These are phyloP conservation scores for Probaryconus sp. DNA, from an alignment of 1,140 invertebrate species.

Conservation along the genomic window DNA sequence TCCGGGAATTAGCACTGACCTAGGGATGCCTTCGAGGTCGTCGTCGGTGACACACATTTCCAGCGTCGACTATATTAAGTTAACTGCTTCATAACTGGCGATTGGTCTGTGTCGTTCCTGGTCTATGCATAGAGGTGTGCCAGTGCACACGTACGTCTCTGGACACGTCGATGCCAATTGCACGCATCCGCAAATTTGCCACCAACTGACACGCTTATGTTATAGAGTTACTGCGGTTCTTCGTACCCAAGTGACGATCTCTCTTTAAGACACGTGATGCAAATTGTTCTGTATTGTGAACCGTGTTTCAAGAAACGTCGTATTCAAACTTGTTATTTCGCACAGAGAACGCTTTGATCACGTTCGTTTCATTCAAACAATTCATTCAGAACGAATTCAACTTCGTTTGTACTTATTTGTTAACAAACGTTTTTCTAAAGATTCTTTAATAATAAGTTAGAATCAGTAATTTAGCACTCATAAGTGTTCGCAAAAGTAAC, in stretches of 20 bases:
- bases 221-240: constrained; percentile 68
- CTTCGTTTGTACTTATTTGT: too few relatives aligned
- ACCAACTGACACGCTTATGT: constrained; percentile 74
- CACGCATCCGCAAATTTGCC: constrained; percentile 76
- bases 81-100: constrained; percentile 72
- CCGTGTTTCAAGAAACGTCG: constrained; percentile 7
- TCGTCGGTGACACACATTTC: constrained; percentile 71
- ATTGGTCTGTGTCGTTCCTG: constrained; percentile 64
- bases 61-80: constrained; percentile 70
- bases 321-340: constrained; percentile 8
- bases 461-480: too few relatives aligned
- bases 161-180: constrained; percentile 71
- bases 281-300: constrained; percentile 22
- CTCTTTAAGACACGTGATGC: constrained; percentile 47
- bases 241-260: constrained; percentile 44
- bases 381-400: constrained; percentile 1
- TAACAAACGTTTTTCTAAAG: too few relatives aligned
- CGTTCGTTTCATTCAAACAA: constrained; percentile 2
- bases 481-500: too few relatives aligned
- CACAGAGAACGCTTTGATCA: not conserved
- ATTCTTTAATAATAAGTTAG: too few relatives aligned
- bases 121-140: constrained; percentile 43
- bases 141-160: constrained; percentile 46
- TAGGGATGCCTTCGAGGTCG: constrained; percentile 74
- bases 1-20: constrained; percentile 74